Conservation (phyloP, 2,888 invertebrate species). For the Chalcosyrphus nemorum region DNA sequence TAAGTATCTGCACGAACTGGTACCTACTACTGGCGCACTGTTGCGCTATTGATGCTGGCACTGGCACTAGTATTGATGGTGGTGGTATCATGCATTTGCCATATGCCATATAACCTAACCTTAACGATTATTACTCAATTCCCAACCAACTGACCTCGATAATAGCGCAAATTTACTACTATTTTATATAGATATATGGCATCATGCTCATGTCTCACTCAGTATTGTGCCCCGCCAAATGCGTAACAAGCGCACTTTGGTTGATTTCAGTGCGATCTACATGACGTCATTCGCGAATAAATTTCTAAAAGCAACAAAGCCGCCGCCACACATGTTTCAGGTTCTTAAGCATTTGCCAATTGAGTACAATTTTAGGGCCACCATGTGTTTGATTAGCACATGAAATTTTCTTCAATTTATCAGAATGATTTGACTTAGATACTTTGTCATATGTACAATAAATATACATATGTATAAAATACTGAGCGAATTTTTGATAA, state of each 20-base stretch:
- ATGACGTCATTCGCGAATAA: conserved; percentile 64
- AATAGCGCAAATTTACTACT: conserved; percentile 72
- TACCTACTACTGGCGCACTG: conserved; percentile 32
- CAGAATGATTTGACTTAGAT: conserved; percentile 51
- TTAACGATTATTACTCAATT: conserved; percentile 73
- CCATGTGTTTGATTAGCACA: conserved; percentile 10
- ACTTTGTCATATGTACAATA: background rate
- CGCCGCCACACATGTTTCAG: conserved; percentile 37
- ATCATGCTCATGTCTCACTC: conserved; percentile 32
- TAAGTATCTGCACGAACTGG: conserved; percentile 58
- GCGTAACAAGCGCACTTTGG: conserved; percentile 50
- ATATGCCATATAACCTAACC: conserved; percentile 70
- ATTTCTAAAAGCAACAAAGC: conserved; percentile 5
- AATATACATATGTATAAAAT: background rate
- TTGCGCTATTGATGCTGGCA: conserved; percentile 1
- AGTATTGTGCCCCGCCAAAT: conserved; percentile 43
- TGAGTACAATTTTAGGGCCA: conserved; percentile 44
- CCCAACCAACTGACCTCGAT: conserved; percentile 72
- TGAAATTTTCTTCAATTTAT: conserved; percentile 33
- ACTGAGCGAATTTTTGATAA: conserved; percentile 46
- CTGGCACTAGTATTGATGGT: conserved; percentile 1
- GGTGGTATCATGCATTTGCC: conserved; percentile 65
- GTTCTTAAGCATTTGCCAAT: conserved; percentile 53
- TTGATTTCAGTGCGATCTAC: conserved; percentile 33
- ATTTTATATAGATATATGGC: conserved; percentile 53